phyloP scores from a whole-genome alignment of 2,888 invertebrate species.

The Hirtodrosophila duncani region DNA sequence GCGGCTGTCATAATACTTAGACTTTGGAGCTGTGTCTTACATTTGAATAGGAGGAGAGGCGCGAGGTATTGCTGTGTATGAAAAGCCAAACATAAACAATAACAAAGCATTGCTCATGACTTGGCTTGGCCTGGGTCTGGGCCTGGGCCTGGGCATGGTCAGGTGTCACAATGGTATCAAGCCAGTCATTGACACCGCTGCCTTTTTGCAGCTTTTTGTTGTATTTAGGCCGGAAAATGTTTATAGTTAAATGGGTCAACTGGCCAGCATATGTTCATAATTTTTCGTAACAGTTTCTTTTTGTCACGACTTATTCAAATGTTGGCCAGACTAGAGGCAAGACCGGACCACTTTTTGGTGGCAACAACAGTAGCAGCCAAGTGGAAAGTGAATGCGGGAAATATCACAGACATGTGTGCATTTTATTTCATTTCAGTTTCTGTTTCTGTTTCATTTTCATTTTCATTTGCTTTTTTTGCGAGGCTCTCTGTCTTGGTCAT shows the following conservation, averaged over 20 bases:
- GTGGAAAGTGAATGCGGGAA: slow-evolving; percentile 75
- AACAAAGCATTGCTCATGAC: slow-evolving; percentile 29
- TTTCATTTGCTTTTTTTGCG: slow-evolving; percentile 29
- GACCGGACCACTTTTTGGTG: slow-evolving; percentile 20
- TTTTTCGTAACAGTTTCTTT: slow-evolving; percentile 51
- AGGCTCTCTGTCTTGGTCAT: slow-evolving; percentile 41
- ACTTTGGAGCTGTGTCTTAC: slow-evolving; percentile 32
- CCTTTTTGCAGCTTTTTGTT: slow-evolving; percentile 14
- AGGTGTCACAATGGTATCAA: slow-evolving; percentile 26
- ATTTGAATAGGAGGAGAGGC: slow-evolving; percentile 39
- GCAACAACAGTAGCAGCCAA: slow-evolving; percentile 50
- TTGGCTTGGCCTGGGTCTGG: no score
- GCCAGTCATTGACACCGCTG: slow-evolving; percentile 44
- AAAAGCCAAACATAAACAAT: slow-evolving; percentile 3
- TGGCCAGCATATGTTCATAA: slow-evolving; percentile 13
- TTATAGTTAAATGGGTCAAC: slow-evolving; percentile 51
- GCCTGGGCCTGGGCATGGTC: slow-evolving; percentile 32
- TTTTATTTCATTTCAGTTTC: slow-evolving; percentile 22
- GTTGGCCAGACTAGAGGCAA: slow-evolving; percentile 53
- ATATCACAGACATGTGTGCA: slow-evolving; percentile 58
- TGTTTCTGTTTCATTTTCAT: slow-evolving; percentile 37
- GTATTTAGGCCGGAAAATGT: slow-evolving; percentile 3
- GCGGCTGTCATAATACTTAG: slow-evolving; percentile 37
- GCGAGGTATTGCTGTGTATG: slow-evolving; percentile 5
- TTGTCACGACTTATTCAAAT: slow-evolving; percentile 58